These are phyloP conservation scores for Rana temporaria DNA, from an alignment of 2,113 vertebrate species.

Conservation along the genomic window DNA sequence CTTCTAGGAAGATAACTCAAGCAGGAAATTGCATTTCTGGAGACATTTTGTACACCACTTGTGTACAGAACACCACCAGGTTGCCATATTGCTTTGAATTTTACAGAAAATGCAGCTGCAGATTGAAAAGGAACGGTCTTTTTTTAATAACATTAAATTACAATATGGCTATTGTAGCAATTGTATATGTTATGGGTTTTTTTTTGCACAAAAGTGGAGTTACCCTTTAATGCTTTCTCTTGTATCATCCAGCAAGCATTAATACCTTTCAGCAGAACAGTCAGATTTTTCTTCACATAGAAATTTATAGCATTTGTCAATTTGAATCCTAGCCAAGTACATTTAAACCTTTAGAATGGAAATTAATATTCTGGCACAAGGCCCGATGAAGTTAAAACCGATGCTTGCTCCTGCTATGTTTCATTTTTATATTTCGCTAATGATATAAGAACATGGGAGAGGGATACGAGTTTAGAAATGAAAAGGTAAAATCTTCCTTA, in stretches of 20 bases:
- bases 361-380: slow-evolving; percentile 65
- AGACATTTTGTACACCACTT: too few species aligned
- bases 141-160: too few species aligned
- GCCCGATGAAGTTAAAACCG: slow-evolving; percentile 53
- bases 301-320: slow-evolving; percentile 28
- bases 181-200: too few species aligned
- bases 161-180: too few species aligned
- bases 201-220: too few species aligned
- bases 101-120: too few species aligned
- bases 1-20: too few species aligned
- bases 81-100: too few species aligned
- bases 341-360: slow-evolving; percentile 65
- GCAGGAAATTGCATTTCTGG: too few species aligned
- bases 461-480: slow-evolving; percentile 21
- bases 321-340: slow-evolving; percentile 53
- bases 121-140: too few species aligned
- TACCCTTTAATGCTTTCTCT: too few species aligned
- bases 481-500: not conserved
- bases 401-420: slow-evolving; percentile 62
- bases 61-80: too few species aligned
- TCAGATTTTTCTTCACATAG: not conserved
- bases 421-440: slow-evolving; percentile 70
- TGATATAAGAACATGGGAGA: slow-evolving; percentile 66
- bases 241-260: not conserved
- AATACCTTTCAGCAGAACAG: slow-evolving; percentile 17